Percentiles rank a stretch among this genome's conserved stretches.
Evolutionary conservation across 2,888 invertebrate genomes (phyloP).

Genomic region (Drosophila neotestacea): DNA sequence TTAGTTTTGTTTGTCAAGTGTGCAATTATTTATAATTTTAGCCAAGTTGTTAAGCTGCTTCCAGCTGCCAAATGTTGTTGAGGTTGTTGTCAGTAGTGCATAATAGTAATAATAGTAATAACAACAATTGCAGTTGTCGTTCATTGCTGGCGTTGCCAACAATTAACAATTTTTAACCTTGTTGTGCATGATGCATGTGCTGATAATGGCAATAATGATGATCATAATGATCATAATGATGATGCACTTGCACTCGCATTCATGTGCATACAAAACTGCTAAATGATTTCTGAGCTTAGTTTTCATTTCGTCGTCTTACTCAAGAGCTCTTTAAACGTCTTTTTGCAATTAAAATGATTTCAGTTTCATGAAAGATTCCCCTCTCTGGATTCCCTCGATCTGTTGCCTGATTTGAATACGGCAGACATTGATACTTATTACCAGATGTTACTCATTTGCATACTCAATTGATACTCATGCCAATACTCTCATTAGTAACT

Average conservation of each 20-base stretch:
- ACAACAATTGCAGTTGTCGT: constrained; percentile 51
- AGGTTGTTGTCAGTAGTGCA: constrained; percentile 37
- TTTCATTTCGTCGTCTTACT: constrained; percentile 16
- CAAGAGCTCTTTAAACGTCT: constrained; percentile 24
- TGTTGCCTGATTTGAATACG: neutral
- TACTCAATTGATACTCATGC: constrained; percentile 39
- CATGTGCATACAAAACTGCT: constrained; percentile 62
- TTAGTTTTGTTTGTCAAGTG: constrained; percentile 65
- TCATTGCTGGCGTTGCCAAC: constrained; percentile 38
- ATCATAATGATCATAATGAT: constrained; percentile 24
- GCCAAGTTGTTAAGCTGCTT: constrained; percentile 34
- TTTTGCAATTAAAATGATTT: constrained; percentile 44
- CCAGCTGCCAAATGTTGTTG: constrained; percentile 20
- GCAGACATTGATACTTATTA: constrained; percentile 32
- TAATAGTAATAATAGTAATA: constrained; percentile 37
- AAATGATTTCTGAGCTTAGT: constrained; percentile 47
- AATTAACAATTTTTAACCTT: constrained; percentile 68
- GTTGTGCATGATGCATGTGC: constrained; percentile 72
- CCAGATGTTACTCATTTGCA: constrained; percentile 48
- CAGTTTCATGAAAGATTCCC: neutral
- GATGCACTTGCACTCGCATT: constrained; percentile 40
- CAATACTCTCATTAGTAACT: constrained; percentile 46
- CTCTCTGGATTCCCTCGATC: neutral
- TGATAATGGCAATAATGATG: constrained; percentile 9
- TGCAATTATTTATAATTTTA: constrained; percentile 60